Evolutionary conservation across 2,888 invertebrate species (phyloP).

Genomic region (Philaethria dido): DNA sequence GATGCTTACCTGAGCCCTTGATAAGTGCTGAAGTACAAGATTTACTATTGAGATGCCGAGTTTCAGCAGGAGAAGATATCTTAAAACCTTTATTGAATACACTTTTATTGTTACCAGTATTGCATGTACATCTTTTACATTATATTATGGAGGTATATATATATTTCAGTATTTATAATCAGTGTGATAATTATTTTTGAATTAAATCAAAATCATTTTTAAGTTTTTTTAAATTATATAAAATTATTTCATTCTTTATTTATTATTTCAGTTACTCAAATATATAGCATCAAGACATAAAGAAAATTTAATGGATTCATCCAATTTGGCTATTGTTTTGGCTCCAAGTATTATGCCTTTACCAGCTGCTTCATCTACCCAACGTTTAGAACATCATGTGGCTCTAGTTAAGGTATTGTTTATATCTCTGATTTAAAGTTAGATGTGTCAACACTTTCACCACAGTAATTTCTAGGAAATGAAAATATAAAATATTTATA

Average conservation of each 20-base stretch:
- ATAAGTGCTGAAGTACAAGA: conserved; percentile 91
- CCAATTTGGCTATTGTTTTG: conserved; percentile 93
- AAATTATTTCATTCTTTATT: too few relatives aligned
- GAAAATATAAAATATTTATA: too few relatives aligned
- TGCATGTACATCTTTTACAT: conserved; percentile 90
- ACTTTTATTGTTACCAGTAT: conserved; percentile 88
- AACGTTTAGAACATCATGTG: conserved; percentile 87
- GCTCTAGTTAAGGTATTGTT: conserved; percentile 86
- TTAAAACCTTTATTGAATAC: conserved; percentile 87
- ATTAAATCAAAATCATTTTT: too few relatives aligned
- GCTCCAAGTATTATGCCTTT: conserved; percentile 94
- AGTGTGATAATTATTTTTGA: neutral
- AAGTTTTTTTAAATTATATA: too few relatives aligned
- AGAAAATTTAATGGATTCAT: conserved; percentile 92
- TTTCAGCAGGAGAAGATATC: conserved; percentile 82
- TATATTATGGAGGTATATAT: conserved; percentile 94
- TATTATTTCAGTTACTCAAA: conserved; percentile 84
- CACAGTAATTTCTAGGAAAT: too few relatives aligned
- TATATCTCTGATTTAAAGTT: neutral
- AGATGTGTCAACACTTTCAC: conserved; percentile 41
- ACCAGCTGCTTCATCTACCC: conserved; percentile 86
- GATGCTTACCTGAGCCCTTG: conserved; percentile 93
- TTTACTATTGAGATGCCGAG: conserved; percentile 87
- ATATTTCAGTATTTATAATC: conserved; percentile 47
- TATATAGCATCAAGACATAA: conserved; percentile 87